These are phyloP conservation scores for Macquaria ambigua DNA, from an alignment of 2,113 vertebrate species.

Conservation along the genomic window DNA sequence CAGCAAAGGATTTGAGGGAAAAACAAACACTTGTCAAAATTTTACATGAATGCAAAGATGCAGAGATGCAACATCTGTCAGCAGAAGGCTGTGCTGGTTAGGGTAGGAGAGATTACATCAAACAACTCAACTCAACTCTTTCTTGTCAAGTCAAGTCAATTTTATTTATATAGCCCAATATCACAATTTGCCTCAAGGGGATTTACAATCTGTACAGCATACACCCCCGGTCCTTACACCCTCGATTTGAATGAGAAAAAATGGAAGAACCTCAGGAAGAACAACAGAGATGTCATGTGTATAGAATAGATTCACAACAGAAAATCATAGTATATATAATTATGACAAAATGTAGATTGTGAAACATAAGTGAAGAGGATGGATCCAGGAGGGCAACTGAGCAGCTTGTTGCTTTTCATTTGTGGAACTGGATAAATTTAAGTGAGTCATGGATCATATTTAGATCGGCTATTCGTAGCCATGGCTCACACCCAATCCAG, in stretches of 20 bases:
- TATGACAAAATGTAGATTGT: too few relatives aligned
- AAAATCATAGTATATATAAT: too few relatives aligned
- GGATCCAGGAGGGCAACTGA: too few relatives aligned
- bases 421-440: slow-evolving; percentile 9
- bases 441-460: slow-evolving; percentile 40
- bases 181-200: too few relatives aligned
- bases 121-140: slow-evolving; percentile 7
- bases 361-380: too few relatives aligned
- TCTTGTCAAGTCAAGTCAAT: neutral
- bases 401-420: slow-evolving; percentile 20
- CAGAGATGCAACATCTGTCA: slow-evolving; percentile 51
- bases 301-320: too few relatives aligned
- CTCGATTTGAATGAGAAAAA: too few relatives aligned
- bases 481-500: neutral
- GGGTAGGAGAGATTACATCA: slow-evolving; percentile 16
- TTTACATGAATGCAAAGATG: slow-evolving; percentile 25
- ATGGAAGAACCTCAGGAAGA: too few relatives aligned
- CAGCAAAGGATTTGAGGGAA: slow-evolving; percentile 46
- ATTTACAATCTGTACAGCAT: too few relatives aligned
- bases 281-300: too few relatives aligned
- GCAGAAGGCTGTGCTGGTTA: slow-evolving; percentile 1
- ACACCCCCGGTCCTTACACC: too few relatives aligned
- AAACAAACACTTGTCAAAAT: slow-evolving; percentile 56
- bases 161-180: too few relatives aligned
- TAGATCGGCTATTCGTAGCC: neutral